Conservation (phyloP, 1,140 invertebrate species). For the Scaptodrosophila lebanonensis region DNA sequence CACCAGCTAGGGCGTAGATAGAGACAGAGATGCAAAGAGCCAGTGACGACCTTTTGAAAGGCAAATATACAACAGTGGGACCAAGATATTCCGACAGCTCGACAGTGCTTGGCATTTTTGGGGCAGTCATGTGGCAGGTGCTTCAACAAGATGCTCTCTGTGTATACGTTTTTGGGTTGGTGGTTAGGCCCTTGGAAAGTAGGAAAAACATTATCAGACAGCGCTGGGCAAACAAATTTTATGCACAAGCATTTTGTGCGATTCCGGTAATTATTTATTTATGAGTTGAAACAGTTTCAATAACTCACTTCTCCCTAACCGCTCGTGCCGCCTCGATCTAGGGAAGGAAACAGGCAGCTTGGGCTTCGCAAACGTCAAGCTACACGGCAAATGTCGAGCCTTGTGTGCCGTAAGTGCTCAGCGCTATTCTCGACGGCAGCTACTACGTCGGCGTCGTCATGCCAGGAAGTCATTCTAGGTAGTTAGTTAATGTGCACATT, state of each 20-base stretch:
- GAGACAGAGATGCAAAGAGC: no score
- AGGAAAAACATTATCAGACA: conserved; percentile 59
- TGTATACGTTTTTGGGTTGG: background rate
- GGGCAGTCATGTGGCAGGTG: conserved; percentile 23
- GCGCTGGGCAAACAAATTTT: conserved; percentile 44
- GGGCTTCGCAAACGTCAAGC: conserved; percentile 7
- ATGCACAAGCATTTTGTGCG: conserved; percentile 45
- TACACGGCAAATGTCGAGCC: conserved; percentile 53
- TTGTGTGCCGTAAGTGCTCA: conserved; percentile 10
- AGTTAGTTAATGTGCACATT: conserved; percentile 72
- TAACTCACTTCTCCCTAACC: conserved; percentile 57
- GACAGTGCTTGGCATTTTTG: conserved; percentile 5
- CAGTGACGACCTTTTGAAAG: no score
- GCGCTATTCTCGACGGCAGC: conserved; percentile 17
- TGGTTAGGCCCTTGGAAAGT: background rate
- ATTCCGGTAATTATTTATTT: conserved; percentile 75
- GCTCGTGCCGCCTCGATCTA: background rate
- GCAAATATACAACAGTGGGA: no score
- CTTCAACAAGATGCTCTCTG: conserved; percentile 14
- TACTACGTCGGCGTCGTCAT: conserved; percentile 33
- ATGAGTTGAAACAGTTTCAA: conserved; percentile 74
- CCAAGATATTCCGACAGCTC: no score
- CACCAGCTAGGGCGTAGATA: no score
- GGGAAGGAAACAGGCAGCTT: no score
- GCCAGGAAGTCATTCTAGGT: conserved; percentile 67